Evolutionary conservation across 1,140 invertebrate species (phyloP).

Genomic region (Drosophila busckii): DNA sequence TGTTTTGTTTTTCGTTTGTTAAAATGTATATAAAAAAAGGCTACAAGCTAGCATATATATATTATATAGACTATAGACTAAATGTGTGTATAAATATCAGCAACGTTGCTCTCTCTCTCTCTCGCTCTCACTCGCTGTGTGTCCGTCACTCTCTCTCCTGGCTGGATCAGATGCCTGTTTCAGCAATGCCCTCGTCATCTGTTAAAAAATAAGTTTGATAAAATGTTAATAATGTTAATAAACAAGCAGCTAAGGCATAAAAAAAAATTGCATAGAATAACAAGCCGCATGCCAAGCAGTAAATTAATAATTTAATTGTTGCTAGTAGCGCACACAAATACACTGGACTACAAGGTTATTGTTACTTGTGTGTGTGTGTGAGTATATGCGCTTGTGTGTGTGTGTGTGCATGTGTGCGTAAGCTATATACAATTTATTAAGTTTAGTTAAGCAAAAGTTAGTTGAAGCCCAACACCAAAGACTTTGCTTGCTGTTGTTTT

Average conservation of each 20-base stretch:
- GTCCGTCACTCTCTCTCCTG: background rate
- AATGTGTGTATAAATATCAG: slow-evolving; percentile 32
- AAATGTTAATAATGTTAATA: slow-evolving; percentile 1
- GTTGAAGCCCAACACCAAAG: no score
- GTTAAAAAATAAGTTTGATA: slow-evolving; percentile 43
- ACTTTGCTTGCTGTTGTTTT: background rate
- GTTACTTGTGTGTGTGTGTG: no score
- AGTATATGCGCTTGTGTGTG: background rate
- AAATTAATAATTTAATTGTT: no score
- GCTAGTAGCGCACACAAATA: no score
- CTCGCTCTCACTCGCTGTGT: background rate
- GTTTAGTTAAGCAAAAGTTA: no score
- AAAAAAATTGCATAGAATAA: no score
- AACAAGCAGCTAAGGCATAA: background rate
- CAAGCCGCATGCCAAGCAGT: no score
- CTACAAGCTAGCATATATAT: slow-evolving; percentile 22
- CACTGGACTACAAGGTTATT: no score
- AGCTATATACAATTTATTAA: no score
- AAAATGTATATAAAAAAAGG: slow-evolving; percentile 10
- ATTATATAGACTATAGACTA: slow-evolving; percentile 13
- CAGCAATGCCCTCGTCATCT: slow-evolving; percentile 96
- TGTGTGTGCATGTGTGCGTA: background rate
- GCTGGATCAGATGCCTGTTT: slow-evolving; percentile 90
- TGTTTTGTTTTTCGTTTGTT: slow-evolving; percentile 6
- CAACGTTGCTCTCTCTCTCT: slow-evolving; percentile 12